These are phyloP conservation scores for Volucella zonaria DNA, from an alignment of 2,888 invertebrate species.

Conservation along the genomic window DNA sequence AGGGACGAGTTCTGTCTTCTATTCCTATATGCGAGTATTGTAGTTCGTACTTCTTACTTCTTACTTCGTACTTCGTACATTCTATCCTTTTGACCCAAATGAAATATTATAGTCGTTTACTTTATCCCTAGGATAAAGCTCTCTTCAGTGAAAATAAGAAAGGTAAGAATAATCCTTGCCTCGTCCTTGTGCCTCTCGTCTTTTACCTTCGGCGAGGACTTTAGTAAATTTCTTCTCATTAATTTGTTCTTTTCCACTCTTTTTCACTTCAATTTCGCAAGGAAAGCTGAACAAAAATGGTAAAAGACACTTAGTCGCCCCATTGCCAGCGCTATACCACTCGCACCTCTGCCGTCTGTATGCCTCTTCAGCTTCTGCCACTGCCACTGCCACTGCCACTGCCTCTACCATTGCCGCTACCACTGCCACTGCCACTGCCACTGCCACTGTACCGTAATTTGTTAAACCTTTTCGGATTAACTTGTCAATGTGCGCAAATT, in stretches of 20 bases:
- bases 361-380: neutral
- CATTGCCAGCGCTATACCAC: slow-evolving; percentile 1
- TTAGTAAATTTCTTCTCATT: slow-evolving; percentile 72
- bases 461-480: slow-evolving; percentile 72
- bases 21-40: neutral
- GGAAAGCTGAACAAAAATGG: neutral
- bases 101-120: slow-evolving; percentile 71
- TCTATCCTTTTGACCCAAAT: slow-evolving; percentile 66
- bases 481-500: slow-evolving; percentile 74
- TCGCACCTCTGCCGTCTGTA: too few relatives aligned
- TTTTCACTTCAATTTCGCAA: slow-evolving; percentile 60
- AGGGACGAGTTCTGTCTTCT: slow-evolving; percentile 33
- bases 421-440: neutral
- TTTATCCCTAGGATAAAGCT: slow-evolving; percentile 63
- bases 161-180: slow-evolving; percentile 61
- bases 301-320: slow-evolving; percentile 37
- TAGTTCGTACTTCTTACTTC: neutral
- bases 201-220: slow-evolving; percentile 36
- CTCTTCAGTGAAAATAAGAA: slow-evolving; percentile 13
- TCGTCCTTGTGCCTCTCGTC: slow-evolving; percentile 3
- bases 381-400: neutral
- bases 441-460: slow-evolving; percentile 60
- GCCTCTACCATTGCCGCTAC: neutral
- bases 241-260: slow-evolving; percentile 68
- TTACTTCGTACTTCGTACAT: slow-evolving; percentile 7